Conservation (phyloP, 2,113 vertebrate genomes). For the Pelodiscus sinensis region DNA sequence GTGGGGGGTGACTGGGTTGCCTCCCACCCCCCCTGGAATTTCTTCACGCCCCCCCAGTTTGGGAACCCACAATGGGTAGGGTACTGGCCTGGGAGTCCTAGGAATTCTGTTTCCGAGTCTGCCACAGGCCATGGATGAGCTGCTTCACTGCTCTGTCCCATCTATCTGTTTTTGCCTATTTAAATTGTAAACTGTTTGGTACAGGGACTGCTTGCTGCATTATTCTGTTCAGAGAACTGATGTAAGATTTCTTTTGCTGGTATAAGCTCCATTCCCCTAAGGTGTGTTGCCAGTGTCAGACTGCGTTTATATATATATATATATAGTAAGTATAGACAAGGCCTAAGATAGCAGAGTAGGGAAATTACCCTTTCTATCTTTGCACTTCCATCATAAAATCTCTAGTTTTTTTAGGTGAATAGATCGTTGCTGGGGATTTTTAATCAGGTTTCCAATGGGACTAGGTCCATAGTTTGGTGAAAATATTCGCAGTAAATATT, state of each 20-base stretch:
- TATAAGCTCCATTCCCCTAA: neutral
- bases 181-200: neutral
- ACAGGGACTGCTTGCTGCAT: neutral
- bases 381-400: neutral
- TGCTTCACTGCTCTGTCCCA: accelerated
- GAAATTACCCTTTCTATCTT: neutral
- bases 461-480: neutral
- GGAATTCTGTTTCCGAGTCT: neutral
- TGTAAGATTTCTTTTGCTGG: neutral
- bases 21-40: too few relatives aligned
- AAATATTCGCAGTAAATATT: neutral
- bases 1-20: too few relatives aligned
- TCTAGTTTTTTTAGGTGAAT: neutral
- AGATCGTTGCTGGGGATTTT: neutral
- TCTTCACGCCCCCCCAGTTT: too few relatives aligned
- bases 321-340: neutral
- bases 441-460: neutral
- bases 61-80: neutral
- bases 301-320: too few relatives aligned
- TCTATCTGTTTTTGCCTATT: accelerated
- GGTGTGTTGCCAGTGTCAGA: neutral
- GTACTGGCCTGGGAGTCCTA: neutral
- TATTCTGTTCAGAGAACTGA: neutral
- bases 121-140: neutral
- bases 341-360: neutral